Conservation (phyloP, 2,113 vertebrate species). For the Lagopus leucura region DNA sequence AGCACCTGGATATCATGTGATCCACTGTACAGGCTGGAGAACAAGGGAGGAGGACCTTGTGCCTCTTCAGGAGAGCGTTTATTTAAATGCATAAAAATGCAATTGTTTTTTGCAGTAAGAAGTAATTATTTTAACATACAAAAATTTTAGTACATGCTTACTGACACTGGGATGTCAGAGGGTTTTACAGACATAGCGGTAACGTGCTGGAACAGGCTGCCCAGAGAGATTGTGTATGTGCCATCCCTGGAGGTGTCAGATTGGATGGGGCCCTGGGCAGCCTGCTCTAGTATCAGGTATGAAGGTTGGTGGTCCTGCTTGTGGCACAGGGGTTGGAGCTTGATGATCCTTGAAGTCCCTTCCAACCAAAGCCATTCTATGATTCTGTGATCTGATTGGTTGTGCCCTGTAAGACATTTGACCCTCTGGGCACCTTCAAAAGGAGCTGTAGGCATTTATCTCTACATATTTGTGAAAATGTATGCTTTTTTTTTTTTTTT, state of each 20-base stretch:
- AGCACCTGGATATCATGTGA: background rate
- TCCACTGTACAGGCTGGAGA: background rate
- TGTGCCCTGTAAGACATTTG: background rate
- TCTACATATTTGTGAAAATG: background rate
- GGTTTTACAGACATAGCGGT: too few relatives aligned
- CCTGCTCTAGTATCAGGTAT: too few relatives aligned
- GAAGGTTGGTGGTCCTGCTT: too few relatives aligned
- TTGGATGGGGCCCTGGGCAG: too few relatives aligned
- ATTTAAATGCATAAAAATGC: background rate
- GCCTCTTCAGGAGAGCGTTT: background rate
- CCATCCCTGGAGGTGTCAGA: too few relatives aligned
- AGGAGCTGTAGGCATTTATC: background rate
- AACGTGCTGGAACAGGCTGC: too few relatives aligned
- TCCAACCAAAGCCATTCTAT: too few relatives aligned
- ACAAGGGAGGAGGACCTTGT: background rate
- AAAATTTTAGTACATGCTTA: background rate
- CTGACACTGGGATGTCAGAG: background rate
- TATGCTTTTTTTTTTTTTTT: background rate
- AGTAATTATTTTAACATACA: background rate
- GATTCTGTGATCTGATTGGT: background rate
- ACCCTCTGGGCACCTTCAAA: background rate
- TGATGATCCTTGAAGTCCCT: too few relatives aligned
- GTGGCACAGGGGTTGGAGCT: too few relatives aligned
- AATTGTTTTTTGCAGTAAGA: background rate
- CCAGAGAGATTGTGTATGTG: too few relatives aligned